A percentile compares a stretch with the other conserved stretches of the same genome.
Conservation (phyloP, 2,797 vertebrate species). For the Phoeniculus purpureus region DNA sequence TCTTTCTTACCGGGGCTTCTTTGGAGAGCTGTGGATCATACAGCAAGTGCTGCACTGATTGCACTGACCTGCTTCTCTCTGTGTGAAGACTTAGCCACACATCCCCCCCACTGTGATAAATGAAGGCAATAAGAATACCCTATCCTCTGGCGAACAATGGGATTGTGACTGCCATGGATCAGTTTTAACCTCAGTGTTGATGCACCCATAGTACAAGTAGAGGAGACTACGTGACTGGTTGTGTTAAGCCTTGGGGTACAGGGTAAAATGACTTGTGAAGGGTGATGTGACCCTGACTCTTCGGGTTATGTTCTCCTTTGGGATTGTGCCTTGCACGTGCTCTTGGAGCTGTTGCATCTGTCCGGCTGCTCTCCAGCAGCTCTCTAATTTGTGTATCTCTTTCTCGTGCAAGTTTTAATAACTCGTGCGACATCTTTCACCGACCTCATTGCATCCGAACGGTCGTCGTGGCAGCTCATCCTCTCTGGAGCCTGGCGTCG, state of each 20-base stretch:
- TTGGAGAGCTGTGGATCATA: background rate
- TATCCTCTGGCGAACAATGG: background rate
- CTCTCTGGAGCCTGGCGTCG: background rate
- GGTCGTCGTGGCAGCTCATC: background rate
- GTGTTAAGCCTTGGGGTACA: background rate
- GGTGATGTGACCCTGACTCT: background rate
- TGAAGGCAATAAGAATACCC: background rate
- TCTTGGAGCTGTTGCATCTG: background rate
- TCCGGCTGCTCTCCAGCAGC: background rate
- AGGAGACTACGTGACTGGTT: background rate
- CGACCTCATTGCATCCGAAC: background rate
- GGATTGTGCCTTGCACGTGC: background rate
- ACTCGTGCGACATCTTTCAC: background rate
- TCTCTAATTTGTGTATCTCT: background rate
- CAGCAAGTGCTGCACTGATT: background rate
- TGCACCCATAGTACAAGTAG: background rate
- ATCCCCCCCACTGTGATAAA: background rate
- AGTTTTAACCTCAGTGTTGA: background rate
- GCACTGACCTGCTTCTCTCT: background rate
- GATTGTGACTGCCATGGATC: rapidly evolving
- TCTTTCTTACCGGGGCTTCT: background rate
- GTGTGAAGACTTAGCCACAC: too few species aligned
- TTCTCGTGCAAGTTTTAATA: background rate
- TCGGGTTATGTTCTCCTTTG: background rate
- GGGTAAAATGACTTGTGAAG: background rate